phyloP scores from a whole-genome alignment of 1,140 invertebrate species.

The Lasioglossum baleicum region DNA sequence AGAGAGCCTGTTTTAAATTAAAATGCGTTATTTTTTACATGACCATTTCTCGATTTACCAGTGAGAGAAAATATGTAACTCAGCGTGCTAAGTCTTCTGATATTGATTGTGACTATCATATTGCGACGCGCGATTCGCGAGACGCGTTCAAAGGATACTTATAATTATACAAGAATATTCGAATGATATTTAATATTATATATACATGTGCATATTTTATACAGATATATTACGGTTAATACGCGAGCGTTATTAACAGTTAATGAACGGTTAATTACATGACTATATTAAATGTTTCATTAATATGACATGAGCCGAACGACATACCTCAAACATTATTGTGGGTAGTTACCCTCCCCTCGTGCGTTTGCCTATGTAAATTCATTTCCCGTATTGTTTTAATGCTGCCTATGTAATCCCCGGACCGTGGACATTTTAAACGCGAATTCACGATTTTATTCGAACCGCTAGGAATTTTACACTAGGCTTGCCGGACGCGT shows the following conservation, averaged over 20 bases:
- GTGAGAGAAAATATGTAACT: conserved; percentile 55
- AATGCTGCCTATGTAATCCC: not conserved
- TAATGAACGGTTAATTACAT: conserved; percentile 59
- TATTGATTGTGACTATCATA: conserved; percentile 62
- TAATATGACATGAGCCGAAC: conserved; percentile 72
- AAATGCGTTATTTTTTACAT: conserved; percentile 25
- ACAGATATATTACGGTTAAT: conserved; percentile 55
- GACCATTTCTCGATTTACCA: conserved; percentile 52
- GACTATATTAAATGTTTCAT: conserved; percentile 60
- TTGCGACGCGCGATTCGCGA: conserved; percentile 27
- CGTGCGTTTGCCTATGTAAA: conserved; percentile 63
- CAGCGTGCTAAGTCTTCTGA: conserved; percentile 60
- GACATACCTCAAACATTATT: conserved; percentile 75
- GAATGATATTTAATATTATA: conserved; percentile 72
- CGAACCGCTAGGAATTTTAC: not conserved
- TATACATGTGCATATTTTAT: conserved; percentile 70
- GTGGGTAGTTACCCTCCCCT: conserved; percentile 68
- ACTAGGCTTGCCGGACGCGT: too few relatives aligned
- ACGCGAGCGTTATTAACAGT: conserved; percentile 55
- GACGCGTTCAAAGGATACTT: conserved; percentile 71
- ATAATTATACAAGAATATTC: conserved; percentile 67
- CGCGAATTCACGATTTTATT: not conserved
- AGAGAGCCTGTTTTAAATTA: conserved; percentile 18
- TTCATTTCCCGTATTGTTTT: not conserved
- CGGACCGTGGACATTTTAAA: not conserved